Conservation (phyloP, 1,140 invertebrate genomes). For the Odontomachus brunneus region DNA sequence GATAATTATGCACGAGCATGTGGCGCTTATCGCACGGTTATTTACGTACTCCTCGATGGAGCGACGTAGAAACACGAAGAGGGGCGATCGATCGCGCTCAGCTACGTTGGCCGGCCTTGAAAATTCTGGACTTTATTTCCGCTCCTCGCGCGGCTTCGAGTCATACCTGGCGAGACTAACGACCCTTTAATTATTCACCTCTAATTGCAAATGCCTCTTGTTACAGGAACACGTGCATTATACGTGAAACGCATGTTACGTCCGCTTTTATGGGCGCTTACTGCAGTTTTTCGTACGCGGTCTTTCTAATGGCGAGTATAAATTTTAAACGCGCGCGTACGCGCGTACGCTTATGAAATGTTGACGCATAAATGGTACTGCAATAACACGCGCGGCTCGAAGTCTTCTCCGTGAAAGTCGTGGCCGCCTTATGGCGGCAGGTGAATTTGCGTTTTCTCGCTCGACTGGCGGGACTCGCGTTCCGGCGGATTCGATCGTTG, state of each 20-base stretch:
- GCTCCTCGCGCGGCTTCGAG: slow-evolving; percentile 30
- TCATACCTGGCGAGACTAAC: slow-evolving; percentile 61
- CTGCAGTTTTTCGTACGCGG: slow-evolving; percentile 6
- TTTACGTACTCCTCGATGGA: slow-evolving; percentile 41
- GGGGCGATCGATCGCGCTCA: slow-evolving; percentile 62
- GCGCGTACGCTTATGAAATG: slow-evolving; percentile 24
- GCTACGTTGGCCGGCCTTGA: slow-evolving; percentile 22
- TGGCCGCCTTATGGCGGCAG: too few relatives aligned
- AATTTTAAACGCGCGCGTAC: not conserved
- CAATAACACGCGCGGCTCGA: not conserved
- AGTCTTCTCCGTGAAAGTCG: not conserved
- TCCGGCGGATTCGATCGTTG: too few relatives aligned
- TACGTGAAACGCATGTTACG: slow-evolving; percentile 47
- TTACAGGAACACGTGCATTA: slow-evolving; percentile 65
- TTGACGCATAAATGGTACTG: slow-evolving; percentile 8
- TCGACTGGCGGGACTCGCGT: too few relatives aligned
- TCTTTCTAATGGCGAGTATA: slow-evolving; percentile 6
- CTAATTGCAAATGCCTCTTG: slow-evolving; percentile 67
- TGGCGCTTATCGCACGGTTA: slow-evolving; percentile 64
- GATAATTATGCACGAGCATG: slow-evolving; percentile 26
- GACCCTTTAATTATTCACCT: slow-evolving; percentile 69
- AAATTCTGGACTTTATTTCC: slow-evolving; percentile 55
- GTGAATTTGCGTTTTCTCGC: too few relatives aligned
- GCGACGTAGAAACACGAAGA: slow-evolving; percentile 21
- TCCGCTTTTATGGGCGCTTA: slow-evolving; percentile 38